A percentile compares a stretch with the other conserved stretches of the same genome.
phyloP scores from a whole-genome alignment of 2,888 invertebrate species.

The Branchellion lobata region DNA sequence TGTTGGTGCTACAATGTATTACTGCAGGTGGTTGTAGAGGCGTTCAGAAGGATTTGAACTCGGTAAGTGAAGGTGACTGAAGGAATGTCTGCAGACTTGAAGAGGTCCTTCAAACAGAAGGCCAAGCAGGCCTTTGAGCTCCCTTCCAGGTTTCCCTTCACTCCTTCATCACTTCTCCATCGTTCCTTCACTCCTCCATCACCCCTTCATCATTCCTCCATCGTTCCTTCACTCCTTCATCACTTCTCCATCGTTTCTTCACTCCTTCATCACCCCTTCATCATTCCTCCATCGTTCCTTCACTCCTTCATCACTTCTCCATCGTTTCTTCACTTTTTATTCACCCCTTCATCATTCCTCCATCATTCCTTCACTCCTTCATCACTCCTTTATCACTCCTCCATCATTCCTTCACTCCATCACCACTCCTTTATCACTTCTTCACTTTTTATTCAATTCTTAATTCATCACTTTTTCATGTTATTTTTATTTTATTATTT shows the following conservation, averaged over 20 bases:
- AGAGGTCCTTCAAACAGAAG: slow-evolving; percentile 47
- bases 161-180: not conserved
- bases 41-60: no score
- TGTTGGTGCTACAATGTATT: no score
- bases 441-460: no score
- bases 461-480: no score
- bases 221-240: not conserved
- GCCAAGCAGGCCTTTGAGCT: slow-evolving; percentile 46
- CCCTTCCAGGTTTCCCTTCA: slow-evolving; percentile 41
- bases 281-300: not conserved
- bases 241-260: not conserved
- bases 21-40: no score
- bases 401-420: no score
- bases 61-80: no score
- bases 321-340: no score
- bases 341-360: no score
- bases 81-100: slow-evolving; percentile 43
- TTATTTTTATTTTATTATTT: no score
- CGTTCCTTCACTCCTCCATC: not conserved
- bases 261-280: not conserved
- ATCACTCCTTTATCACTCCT: not conserved
- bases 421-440: no score
- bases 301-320: not conserved
- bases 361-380: no score
- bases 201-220: not conserved